These are phyloP conservation scores for Uromys caudimaculatus DNA, from an alignment of 2,797 vertebrate species.

Conservation along the genomic window DNA sequence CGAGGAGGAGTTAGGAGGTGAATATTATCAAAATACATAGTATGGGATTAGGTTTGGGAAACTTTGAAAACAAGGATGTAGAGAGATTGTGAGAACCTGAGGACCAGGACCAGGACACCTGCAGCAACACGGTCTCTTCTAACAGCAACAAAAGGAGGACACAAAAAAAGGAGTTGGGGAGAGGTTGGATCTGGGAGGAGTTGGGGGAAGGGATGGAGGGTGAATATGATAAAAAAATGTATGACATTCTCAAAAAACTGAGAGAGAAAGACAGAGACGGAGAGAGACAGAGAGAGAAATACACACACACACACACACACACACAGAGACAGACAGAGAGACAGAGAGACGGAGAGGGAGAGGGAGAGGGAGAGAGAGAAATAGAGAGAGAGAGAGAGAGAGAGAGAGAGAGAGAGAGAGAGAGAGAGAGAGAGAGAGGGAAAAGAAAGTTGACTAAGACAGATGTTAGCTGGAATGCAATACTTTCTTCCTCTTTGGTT, in stretches of 20 bases:
- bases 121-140: not conserved
- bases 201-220: not conserved
- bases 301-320: too few relatives aligned
- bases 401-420: too few relatives aligned
- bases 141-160: not conserved
- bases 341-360: not conserved
- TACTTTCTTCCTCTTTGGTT: not conserved
- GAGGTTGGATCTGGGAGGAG: not conserved
- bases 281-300: not conserved
- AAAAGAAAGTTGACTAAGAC: not conserved
- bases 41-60: not conserved
- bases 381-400: too few relatives aligned
- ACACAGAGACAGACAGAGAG: too few relatives aligned
- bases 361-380: not conserved
- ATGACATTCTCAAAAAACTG: not conserved
- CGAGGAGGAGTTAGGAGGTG: not conserved
- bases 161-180: too few relatives aligned
- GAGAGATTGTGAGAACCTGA: not conserved
- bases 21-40: not conserved
- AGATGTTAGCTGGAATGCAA: not conserved
- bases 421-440: not conserved
- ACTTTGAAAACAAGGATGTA: not conserved
- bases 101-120: not conserved
- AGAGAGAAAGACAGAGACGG: not conserved
- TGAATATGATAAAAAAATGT: not conserved